Evolutionary conservation across 1,140 invertebrate genomes (phyloP).

Genomic region (Aphidius ervi): DNA sequence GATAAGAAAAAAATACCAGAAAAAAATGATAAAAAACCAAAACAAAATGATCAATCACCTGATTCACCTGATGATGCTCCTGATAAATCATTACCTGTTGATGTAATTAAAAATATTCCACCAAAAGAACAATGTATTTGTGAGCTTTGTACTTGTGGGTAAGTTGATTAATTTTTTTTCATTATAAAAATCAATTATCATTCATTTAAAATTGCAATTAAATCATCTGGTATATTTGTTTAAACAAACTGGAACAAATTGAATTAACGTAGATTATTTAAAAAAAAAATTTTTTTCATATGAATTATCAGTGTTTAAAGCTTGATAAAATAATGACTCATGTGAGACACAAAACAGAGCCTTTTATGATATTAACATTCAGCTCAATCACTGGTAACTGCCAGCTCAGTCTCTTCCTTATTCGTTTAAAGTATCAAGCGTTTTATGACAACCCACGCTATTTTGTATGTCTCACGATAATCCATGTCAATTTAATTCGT

Average conservation of each 20-base stretch:
- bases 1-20: conserved; percentile 21
- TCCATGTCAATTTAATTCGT: not conserved
- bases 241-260: too few relatives aligned
- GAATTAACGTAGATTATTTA: too few relatives aligned
- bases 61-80: conserved; percentile 32
- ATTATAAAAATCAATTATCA: too few relatives aligned
- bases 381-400: conserved; percentile 15
- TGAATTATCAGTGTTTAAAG: too few relatives aligned
- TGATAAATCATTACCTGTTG: conserved; percentile 23
- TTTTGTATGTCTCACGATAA: not conserved
- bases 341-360: conserved; percentile 37
- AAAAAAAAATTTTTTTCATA: too few relatives aligned
- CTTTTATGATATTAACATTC: conserved; percentile 41
- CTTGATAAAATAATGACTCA: conserved; percentile 14
- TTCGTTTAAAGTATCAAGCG: conserved; percentile 1
- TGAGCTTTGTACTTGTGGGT: conserved; percentile 88
- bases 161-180: conserved; percentile 48
- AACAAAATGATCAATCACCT: conserved; percentile 37
- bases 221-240: too few relatives aligned
- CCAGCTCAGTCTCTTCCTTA: conserved; percentile 14
- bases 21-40: conserved; percentile 25
- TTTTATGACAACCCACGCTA: conserved; percentile 9
- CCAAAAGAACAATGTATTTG: conserved; percentile 81
- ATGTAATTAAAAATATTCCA: conserved; percentile 44
- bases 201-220: too few relatives aligned